Evolutionary conservation across 1,140 invertebrate genomes (phyloP).

Genomic region (Piezodorus guildinii): DNA sequence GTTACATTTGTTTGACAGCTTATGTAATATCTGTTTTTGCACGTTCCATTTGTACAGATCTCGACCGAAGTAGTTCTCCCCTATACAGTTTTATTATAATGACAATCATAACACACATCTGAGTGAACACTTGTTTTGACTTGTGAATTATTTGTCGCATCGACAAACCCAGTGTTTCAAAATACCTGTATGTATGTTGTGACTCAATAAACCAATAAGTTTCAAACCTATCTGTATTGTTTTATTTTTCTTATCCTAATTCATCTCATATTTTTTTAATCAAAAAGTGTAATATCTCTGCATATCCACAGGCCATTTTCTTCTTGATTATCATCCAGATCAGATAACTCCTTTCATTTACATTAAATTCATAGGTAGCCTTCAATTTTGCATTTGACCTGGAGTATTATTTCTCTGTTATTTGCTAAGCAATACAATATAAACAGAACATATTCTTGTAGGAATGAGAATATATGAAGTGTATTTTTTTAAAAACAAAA

Average conservation of each 20-base stretch:
- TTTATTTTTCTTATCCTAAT: background rate
- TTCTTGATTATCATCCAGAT: too few species aligned
- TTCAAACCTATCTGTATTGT: background rate
- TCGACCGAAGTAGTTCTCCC: slow-evolving; percentile 12
- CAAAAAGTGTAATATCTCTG: too few species aligned
- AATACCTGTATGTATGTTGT: slow-evolving; percentile 13
- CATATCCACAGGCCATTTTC: too few species aligned
- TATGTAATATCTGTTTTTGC: slow-evolving; percentile 3
- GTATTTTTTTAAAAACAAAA: too few species aligned
- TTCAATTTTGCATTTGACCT: too few species aligned
- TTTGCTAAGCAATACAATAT: too few species aligned
- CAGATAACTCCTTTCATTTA: too few species aligned
- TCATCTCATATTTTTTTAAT: too few species aligned
- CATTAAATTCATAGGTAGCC: too few species aligned
- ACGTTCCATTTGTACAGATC: slow-evolving; percentile 21
- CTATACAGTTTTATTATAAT: background rate
- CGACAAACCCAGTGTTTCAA: slow-evolving; percentile 17
- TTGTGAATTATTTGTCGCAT: slow-evolving; percentile 19
- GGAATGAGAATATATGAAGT: too few species aligned
- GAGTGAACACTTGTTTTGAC: slow-evolving; percentile 17
- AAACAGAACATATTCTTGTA: too few species aligned
- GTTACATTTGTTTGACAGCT: slow-evolving; percentile 16
- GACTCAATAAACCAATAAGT: background rate
- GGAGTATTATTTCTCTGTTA: too few species aligned
- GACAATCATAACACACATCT: slow-evolving; percentile 14